Conservation (phyloP, 1,140 invertebrate genomes). For the Scaptomyza graminum region DNA sequence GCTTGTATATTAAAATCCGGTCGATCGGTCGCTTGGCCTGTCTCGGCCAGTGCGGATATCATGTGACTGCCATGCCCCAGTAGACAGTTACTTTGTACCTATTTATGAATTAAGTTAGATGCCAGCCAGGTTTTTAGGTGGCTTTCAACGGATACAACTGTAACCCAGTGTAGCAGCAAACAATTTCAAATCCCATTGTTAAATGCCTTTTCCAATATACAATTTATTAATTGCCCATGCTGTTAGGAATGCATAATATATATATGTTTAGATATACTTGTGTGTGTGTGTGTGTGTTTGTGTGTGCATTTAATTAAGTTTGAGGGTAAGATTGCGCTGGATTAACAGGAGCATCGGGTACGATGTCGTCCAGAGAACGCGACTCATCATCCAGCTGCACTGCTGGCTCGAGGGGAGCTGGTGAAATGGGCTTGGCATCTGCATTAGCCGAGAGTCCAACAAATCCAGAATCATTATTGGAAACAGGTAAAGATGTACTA, state of each 20-base stretch:
- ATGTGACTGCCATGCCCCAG: constrained; percentile 60
- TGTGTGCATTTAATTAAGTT: constrained; percentile 7
- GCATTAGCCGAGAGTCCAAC: not conserved
- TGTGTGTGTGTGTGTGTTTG: constrained; percentile 35
- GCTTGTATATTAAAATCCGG: constrained; percentile 54
- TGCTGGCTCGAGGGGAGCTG: not conserved
- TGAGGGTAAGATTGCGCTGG: not conserved
- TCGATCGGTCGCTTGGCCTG: constrained; percentile 21
- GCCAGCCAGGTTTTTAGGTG: constrained; percentile 1
- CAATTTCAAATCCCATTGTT: not conserved
- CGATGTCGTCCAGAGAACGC: constrained; percentile 1
- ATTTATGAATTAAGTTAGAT: constrained; percentile 13
- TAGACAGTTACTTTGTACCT: constrained; percentile 34
- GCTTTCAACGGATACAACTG: not conserved
- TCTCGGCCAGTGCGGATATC: constrained; percentile 44
- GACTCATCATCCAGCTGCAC: not conserved
- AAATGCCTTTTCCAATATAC: constrained; percentile 19
- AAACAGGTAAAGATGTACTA: not conserved
- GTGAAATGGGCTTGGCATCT: not conserved
- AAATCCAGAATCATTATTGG: not conserved
- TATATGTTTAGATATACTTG: not conserved
- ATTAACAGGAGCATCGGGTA: constrained; percentile 11
- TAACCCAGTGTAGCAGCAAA: not conserved
- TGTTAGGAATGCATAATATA: constrained; percentile 25
- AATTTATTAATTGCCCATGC: constrained; percentile 60